Evolutionary conservation across 1,140 invertebrate genomes (phyloP), one percentile per base, ranked within the genome.

Genomic region (Neodiprion fabricii): DNA sequence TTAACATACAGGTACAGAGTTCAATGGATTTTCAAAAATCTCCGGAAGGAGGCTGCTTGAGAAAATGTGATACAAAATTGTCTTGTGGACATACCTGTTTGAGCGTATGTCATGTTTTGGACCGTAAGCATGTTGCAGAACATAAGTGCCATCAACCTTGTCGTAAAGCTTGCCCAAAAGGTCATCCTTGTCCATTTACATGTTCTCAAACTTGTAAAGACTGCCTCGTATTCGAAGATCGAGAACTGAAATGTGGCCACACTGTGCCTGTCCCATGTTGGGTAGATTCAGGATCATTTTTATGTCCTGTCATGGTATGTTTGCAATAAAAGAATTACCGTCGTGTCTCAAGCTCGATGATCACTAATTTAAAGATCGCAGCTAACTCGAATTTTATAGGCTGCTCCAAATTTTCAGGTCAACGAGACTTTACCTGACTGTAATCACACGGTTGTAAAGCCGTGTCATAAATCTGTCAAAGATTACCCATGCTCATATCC

Each of bases 1-100:
- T 61, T 12, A 4, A 61, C 11, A 12, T 61, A 61, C 53, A 61
- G 53, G 53, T n/a, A 61, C 11, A 12, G 7, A 8, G 2, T 1
- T 11, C 53, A 61, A 8, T 12, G 53, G 53, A 61, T 61, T 61
- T 61, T n/a, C 11, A 61, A 61, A 61, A 61, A 12, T 61, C 11
- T 8, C 53, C 53, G n/a, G 53, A 61, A n/a, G 53, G 53, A 11
- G 53, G 53, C 7, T 61, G 53, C 53, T n/a, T 61, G 53, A 61
- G n/a, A n/a, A 61, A 61, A 11, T 61, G 53, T 61, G n/a, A 61
- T 61, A 8, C 53, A 61, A 40, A 71, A n/a, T 76, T 91, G 40
- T 70, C 66, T 2, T 93, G 92, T 80, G 89, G 89, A 5, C 92
- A 93, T 79, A 73, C 72, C 17, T 93, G 92, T 80, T 85, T 86